Evolutionary conservation across 2,797 vertebrate species (phyloP).

Genomic region (Philypnodon macrostomus): DNA sequence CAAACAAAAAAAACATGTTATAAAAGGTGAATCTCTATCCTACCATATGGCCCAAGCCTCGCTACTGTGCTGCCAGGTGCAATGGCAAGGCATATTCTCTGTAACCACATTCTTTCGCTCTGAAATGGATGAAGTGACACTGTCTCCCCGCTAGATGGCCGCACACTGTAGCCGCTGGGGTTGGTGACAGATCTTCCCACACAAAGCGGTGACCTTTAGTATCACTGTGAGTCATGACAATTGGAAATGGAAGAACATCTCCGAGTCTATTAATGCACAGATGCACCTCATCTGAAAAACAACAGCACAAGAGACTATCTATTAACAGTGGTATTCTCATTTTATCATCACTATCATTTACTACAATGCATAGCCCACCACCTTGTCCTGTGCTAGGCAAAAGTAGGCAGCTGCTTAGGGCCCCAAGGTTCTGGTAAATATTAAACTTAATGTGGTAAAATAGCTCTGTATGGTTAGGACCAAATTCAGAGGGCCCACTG

Average conservation of each 20-base stretch:
- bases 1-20: background rate
- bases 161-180: constrained; percentile 20
- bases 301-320: no score
- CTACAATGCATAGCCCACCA: no score
- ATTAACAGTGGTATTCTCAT: no score
- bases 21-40: no score
- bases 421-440: no score
- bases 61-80: constrained; percentile 43
- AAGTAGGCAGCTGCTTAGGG: no score
- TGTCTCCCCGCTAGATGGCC: constrained; percentile 43
- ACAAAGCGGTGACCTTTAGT: constrained; percentile 27
- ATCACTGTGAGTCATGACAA: constrained; percentile 14
- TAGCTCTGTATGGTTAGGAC: no score
- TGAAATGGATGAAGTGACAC: background rate
- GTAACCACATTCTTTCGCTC: constrained; percentile 34
- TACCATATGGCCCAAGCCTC: no score
- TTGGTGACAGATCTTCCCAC: constrained; percentile 20
- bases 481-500: no score
- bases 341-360: no score
- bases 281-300: background rate
- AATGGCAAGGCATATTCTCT: constrained; percentile 22
- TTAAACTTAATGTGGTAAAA: no score
- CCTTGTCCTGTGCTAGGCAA: no score
- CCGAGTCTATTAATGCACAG: background rate
- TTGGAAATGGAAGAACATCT: constrained; percentile 2